Evolutionary conservation across 2,113 vertebrate species (phyloP).

Genomic region (Xenus cinereus): DNA sequence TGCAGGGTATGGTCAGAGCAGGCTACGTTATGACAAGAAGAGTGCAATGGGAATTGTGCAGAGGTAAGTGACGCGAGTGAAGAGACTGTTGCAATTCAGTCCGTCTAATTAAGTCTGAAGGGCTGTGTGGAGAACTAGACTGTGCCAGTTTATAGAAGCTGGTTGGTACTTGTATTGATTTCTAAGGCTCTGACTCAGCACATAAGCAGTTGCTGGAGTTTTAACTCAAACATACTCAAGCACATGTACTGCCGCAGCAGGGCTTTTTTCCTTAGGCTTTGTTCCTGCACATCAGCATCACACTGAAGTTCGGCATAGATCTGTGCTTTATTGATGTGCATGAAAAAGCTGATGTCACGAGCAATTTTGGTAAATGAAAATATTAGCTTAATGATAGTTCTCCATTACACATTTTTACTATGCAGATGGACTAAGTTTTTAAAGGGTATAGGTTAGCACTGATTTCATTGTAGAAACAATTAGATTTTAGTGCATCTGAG

Average conservation of each 20-base stretch:
- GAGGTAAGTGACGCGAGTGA: neutral
- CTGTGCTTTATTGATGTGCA: neutral
- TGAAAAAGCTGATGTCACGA: neutral
- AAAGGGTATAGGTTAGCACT: neutral
- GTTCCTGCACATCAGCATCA: neutral
- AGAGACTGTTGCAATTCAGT: neutral
- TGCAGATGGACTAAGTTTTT: neutral
- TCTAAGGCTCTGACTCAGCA: conserved; percentile 15
- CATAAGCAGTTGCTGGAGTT: neutral
- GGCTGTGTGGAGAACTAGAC: neutral
- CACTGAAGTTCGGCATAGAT: neutral
- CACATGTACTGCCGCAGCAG: neutral
- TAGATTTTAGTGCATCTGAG: neutral
- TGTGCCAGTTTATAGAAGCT: neutral
- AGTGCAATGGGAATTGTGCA: neutral
- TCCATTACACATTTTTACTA: neutral
- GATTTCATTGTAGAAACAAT: neutral
- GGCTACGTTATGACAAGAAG: fast-evolving
- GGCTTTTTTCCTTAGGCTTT: neutral
- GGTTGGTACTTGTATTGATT: conserved; percentile 12
- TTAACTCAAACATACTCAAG: neutral
- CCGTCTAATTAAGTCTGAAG: neutral
- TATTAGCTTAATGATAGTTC: neutral
- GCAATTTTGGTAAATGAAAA: neutral
- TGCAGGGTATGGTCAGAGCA: neutral